Base-by-base conservation (phyloP, 2,113 vertebrate species). In the Pollimyrus isidori region DNA sequence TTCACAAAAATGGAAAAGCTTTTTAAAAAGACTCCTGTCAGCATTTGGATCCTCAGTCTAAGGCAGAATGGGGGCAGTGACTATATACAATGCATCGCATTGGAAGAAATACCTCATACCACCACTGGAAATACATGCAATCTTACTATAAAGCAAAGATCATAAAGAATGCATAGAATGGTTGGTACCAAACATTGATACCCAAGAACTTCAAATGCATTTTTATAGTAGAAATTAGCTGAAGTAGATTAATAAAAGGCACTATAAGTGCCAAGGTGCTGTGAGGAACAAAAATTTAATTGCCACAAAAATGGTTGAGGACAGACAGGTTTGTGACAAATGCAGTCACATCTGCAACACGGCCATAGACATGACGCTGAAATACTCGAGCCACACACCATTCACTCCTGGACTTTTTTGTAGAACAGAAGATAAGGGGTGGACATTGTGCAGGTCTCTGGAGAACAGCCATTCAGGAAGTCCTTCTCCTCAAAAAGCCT, bases 361-460 rank as follows among this genome's bases (percentile, higher is more conserved):
- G 15, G 48, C 84, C 46, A 62, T 17, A 65, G 30, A 62, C 17
- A n/a, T 45, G 30, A 86, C 42, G 35, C 50, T 62, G 35, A 62
- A 58, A 39, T 87, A 23, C 86, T 87, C 15, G 0, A 62, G 62
- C 53, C 30, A 46, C 42, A 65, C n/a, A 3, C 50, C 56, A 11
- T 82, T 87, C 83, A 69, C 23, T 53, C 65, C 56, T 90, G 90
- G 87, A 92, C 92, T 92, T 96, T 96, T 91, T 96, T 97, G 95
- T 99, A 99, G 95, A 99, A 99, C 69, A 99, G 96, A 90, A 99
- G 95, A 92, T 99, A 99, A 7, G 98, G 98, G 42, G 98, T 99
- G 13, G 98, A 99, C 0, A 98, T 97, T 17, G 97, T 97, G 9
- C 96, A 96, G 0, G 96, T 97, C 2, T 97, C 95, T 0, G 98